phyloP scores from a whole-genome alignment of 2,113 vertebrate genomes.

The Equus quagga region DNA sequence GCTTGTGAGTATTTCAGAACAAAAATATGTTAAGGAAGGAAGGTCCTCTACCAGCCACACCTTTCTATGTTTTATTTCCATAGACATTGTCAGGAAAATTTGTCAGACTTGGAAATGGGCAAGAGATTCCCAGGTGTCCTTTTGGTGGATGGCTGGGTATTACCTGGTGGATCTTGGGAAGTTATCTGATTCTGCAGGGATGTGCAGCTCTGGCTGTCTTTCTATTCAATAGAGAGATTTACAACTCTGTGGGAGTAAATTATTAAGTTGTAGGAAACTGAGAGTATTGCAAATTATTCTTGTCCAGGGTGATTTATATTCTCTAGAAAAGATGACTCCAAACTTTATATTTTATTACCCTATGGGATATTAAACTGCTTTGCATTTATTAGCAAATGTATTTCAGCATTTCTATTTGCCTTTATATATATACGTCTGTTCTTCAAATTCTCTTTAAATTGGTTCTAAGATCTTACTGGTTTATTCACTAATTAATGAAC shows the following conservation, averaged over 20 bases:
- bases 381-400: background rate
- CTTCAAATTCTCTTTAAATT: background rate
- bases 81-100: background rate
- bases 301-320: background rate
- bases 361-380: background rate
- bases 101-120: background rate
- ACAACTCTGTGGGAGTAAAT: background rate
- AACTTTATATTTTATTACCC: background rate
- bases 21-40: background rate
- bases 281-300: background rate
- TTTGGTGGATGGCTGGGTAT: background rate
- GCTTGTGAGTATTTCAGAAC: background rate
- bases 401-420: background rate
- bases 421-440: background rate
- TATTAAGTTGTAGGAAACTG: background rate
- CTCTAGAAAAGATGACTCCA: background rate
- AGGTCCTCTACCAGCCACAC: background rate
- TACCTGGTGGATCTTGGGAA: background rate
- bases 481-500: constrained; percentile 13
- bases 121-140: background rate
- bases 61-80: background rate
- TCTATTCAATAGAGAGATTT: background rate
- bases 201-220: background rate
- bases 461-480: background rate
- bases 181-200: background rate